Percentiles rank a stretch among this genome's conserved stretches.
These are phyloP conservation scores for Agrochola lychnidis DNA, from an alignment of 2,888 invertebrate species.

Conservation along the genomic window DNA sequence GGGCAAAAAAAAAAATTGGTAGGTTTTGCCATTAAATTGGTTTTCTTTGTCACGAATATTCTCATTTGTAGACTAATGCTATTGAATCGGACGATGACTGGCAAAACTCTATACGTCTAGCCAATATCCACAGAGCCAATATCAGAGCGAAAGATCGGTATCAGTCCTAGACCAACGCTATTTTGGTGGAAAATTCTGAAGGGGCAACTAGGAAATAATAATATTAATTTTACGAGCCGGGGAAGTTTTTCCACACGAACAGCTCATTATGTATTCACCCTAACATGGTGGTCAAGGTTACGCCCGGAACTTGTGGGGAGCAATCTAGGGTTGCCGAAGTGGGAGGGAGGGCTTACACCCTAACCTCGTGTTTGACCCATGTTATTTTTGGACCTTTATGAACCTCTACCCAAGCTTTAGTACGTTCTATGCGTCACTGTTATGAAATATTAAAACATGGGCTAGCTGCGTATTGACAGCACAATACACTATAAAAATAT, in stretches of 20 bases:
- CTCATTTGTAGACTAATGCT: not conserved
- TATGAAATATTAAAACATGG: constrained; percentile 13
- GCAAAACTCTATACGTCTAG: not conserved
- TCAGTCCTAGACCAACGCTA: not conserved
- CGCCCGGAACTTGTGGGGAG: constrained; percentile 2
- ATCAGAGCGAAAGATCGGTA: not conserved
- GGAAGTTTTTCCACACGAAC: not conserved
- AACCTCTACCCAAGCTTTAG: not conserved
- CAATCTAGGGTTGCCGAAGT: constrained; percentile 4
- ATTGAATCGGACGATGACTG: constrained; percentile 18
- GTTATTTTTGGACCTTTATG: constrained; percentile 12
- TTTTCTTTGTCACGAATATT: constrained; percentile 41
- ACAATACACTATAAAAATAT: constrained; percentile 1
- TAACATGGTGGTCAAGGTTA: not conserved
- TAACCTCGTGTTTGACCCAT: not conserved
- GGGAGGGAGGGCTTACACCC: constrained; percentile 22
- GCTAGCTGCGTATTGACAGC: not conserved
- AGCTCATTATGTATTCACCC: not conserved
- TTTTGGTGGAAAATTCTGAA: constrained; percentile 1
- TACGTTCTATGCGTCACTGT: not conserved
- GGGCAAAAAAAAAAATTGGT: constrained; percentile 31
- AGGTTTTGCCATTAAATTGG: constrained; percentile 21
- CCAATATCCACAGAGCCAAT: not conserved
- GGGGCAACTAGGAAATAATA: not conserved
- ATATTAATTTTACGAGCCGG: constrained; percentile 21